A percentile compares a stretch with the other conserved stretches of the same genome.
Conservation (phyloP, 2,888 invertebrate genomes). For the Caenorhabditis sp. region DNA sequence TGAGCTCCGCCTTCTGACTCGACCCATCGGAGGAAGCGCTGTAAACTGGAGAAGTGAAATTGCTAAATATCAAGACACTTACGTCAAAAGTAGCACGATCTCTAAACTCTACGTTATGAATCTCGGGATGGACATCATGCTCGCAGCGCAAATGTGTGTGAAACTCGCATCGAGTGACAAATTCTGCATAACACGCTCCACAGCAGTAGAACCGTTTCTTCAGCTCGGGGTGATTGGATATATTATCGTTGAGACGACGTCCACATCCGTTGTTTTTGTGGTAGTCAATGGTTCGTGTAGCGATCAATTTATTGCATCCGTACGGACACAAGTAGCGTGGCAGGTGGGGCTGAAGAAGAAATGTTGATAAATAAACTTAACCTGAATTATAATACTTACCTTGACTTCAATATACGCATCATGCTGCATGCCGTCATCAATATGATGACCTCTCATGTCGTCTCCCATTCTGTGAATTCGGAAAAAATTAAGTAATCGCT, state of each 20-base stretch:
- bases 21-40: constrained; percentile 72
- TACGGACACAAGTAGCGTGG: constrained; percentile 70
- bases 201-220: constrained; percentile 71
- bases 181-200: constrained; percentile 67
- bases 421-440: constrained; percentile 32
- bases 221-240: constrained; percentile 39
- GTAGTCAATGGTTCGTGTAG: constrained; percentile 71
- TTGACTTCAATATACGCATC: constrained; percentile 39
- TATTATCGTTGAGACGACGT: constrained; percentile 29
- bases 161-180: constrained; percentile 66
- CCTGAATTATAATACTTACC: constrained; percentile 14
- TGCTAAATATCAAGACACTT: neutral
- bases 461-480: constrained; percentile 33
- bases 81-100: constrained; percentile 67
- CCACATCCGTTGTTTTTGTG: constrained; percentile 72
- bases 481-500: too few species aligned
- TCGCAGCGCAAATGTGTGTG: constrained; percentile 64
- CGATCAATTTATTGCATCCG: constrained; percentile 71
- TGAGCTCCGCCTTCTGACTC: constrained; percentile 75
- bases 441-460: constrained; percentile 22
- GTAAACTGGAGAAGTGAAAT: constrained; percentile 3
- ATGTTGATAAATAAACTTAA: neutral
- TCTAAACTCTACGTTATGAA: constrained; percentile 60
- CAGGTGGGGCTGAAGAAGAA: constrained; percentile 18
- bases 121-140: constrained; percentile 69